A percentile compares a stretch with the other conserved stretches of the same genome.
These are phyloP conservation scores for Thecophora atra DNA, from an alignment of 2,888 invertebrate genomes.

Conservation along the genomic window DNA sequence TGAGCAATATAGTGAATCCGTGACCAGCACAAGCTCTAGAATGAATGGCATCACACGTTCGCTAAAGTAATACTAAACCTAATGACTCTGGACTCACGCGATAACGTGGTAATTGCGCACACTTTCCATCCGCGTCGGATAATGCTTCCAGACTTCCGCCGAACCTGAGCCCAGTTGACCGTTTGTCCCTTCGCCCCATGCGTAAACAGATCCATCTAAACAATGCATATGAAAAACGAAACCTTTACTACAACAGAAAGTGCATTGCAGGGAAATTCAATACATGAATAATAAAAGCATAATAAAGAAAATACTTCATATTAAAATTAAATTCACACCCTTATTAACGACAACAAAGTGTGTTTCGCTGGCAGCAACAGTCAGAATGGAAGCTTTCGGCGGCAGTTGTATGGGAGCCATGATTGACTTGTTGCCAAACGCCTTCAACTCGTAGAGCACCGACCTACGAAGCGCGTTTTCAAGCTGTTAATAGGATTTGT, in stretches of 20 bases:
- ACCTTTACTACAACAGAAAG: no score
- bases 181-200: constrained; percentile 75
- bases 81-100: constrained; percentile 60
- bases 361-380: constrained; percentile 69
- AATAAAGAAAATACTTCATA: no score
- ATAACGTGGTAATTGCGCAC: constrained; percentile 72
- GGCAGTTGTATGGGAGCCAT: constrained; percentile 70
- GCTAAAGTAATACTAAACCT: neutral
- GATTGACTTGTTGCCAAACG: constrained; percentile 67
- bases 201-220: constrained; percentile 72
- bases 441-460: constrained; percentile 70
- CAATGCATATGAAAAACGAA: neutral
- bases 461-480: constrained; percentile 59
- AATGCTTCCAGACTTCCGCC: constrained; percentile 67
- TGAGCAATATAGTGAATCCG: constrained; percentile 74
- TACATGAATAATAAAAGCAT: no score
- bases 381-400: constrained; percentile 67
- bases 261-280: no score
- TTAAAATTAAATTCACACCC: constrained; percentile 57
- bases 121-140: constrained; percentile 71
- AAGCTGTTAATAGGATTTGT: neutral
- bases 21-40: constrained; percentile 71
- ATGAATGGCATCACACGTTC: neutral
- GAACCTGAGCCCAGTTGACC: constrained; percentile 74
- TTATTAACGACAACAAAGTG: constrained; percentile 71